A percentile compares a stretch with the other conserved stretches of the same genome.
phyloP scores from a whole-genome alignment of 2,797 vertebrate genomes.

The Notamacropus eugenii region DNA sequence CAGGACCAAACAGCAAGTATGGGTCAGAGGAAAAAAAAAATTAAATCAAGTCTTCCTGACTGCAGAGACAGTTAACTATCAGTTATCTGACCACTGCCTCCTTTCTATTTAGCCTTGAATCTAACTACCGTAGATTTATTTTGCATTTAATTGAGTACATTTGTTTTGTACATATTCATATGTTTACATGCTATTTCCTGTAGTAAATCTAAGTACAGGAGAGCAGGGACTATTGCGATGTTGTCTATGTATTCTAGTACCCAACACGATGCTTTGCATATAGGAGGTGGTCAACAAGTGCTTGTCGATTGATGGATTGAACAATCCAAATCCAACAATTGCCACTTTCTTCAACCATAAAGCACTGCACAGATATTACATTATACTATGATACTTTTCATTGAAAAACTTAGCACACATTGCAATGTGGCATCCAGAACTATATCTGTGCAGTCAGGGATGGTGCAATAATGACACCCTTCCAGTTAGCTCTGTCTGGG shows the following conservation, averaged over 20 bases:
- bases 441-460: background rate
- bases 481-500: background rate
- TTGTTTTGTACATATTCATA: background rate
- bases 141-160: background rate
- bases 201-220: background rate
- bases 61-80: background rate
- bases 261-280: background rate
- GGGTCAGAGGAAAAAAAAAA: background rate
- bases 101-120: background rate
- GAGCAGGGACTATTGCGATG: background rate
- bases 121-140: background rate
- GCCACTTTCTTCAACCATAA: conserved; percentile 52
- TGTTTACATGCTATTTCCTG: background rate
- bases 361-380: background rate
- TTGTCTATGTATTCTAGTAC: background rate
- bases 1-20: background rate
- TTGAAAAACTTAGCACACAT: conserved; percentile 36
- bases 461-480: background rate
- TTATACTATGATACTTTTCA: background rate
- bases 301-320: background rate
- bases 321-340: conserved; percentile 1
- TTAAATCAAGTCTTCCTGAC: background rate
- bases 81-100: background rate
- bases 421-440: conserved; percentile 20
- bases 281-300: background rate